Evolutionary conservation across 2,888 invertebrate species (phyloP).

Genomic region (Meta bourneti): DNA sequence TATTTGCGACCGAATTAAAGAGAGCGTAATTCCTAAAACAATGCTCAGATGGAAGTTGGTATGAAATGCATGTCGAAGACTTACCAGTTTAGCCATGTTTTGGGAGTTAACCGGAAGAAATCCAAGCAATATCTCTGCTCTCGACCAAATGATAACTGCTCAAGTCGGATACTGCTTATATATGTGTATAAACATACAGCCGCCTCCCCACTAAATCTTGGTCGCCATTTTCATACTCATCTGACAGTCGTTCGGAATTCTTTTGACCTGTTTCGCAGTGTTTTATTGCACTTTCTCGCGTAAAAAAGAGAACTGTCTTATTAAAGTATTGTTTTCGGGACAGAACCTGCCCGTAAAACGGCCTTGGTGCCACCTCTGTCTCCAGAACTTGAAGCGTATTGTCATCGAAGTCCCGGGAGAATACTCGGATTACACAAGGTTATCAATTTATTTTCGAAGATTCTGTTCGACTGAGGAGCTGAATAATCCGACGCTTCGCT

Average conservation of each 20-base stretch:
- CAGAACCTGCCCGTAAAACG: conserved; percentile 46
- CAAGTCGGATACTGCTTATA: conserved; percentile 34
- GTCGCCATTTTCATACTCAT: conserved; percentile 52
- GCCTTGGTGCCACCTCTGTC: conserved; percentile 65
- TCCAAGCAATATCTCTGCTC: conserved; percentile 16
- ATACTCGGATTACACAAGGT: conserved; percentile 62
- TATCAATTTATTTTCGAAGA: conserved; percentile 73
- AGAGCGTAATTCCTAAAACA: no score
- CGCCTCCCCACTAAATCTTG: conserved; percentile 55
- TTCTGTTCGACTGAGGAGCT: conserved; percentile 30
- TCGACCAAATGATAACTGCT: background rate
- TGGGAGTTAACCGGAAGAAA: conserved; percentile 11
- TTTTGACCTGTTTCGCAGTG: conserved; percentile 68
- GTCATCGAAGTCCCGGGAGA: conserved; percentile 50
- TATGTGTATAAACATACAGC: conserved; percentile 55
- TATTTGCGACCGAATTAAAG: no score
- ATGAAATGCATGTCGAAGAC: background rate
- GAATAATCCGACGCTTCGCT: conserved; percentile 62
- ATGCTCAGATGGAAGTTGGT: no score
- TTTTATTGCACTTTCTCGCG: conserved; percentile 66
- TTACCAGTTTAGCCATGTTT: conserved; percentile 56
- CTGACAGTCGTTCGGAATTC: conserved; percentile 57
- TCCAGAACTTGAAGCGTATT: conserved; percentile 52
- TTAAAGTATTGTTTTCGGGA: conserved; percentile 65
- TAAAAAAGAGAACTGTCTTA: conserved; percentile 69